Evolutionary conservation across 2,888 invertebrate genomes (phyloP).

Genomic region (Troilus luridus): DNA sequence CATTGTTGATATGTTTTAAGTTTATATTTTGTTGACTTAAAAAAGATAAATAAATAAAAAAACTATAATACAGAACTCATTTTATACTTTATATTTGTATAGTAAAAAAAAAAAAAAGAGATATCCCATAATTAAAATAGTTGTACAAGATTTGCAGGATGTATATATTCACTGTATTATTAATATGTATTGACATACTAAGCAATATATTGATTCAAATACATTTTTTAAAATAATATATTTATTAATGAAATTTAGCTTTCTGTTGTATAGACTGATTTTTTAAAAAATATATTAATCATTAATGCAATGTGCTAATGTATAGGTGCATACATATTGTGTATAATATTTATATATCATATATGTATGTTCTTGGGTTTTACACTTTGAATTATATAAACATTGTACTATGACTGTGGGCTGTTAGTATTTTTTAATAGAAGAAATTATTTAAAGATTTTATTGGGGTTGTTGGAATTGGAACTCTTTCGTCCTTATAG

Average conservation of each 20-base stretch:
- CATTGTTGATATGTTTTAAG: slow-evolving; percentile 37
- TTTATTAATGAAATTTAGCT: slow-evolving; percentile 25
- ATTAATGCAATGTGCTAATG: slow-evolving; percentile 39
- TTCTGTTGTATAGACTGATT: slow-evolving; percentile 40
- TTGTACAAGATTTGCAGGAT: background rate
- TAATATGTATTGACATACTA: background rate
- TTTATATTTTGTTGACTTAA: slow-evolving; percentile 36
- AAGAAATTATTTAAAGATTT: slow-evolving; percentile 13
- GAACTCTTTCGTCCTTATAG: slow-evolving; percentile 42
- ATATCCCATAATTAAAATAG: background rate
- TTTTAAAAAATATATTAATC: background rate
- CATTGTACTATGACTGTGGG: slow-evolving; percentile 11
- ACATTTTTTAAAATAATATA: background rate
- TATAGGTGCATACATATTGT: slow-evolving; percentile 37
- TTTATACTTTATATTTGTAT: slow-evolving; percentile 5
- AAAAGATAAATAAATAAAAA: slow-evolving; percentile 1
- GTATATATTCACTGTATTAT: background rate
- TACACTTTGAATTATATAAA: slow-evolving; percentile 9
- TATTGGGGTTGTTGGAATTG: slow-evolving; percentile 46
- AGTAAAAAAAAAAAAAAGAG: background rate
- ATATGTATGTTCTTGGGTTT: slow-evolving; percentile 11
- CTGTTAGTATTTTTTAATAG: background rate
- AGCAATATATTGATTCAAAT: background rate
- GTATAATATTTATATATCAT: slow-evolving; percentile 46
- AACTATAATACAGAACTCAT: background rate